Percentiles rank a stretch among this genome's conserved stretches.
These are phyloP conservation scores for Drosophila mayaguana DNA, from an alignment of 2,888 invertebrate species.

Conservation along the genomic window DNA sequence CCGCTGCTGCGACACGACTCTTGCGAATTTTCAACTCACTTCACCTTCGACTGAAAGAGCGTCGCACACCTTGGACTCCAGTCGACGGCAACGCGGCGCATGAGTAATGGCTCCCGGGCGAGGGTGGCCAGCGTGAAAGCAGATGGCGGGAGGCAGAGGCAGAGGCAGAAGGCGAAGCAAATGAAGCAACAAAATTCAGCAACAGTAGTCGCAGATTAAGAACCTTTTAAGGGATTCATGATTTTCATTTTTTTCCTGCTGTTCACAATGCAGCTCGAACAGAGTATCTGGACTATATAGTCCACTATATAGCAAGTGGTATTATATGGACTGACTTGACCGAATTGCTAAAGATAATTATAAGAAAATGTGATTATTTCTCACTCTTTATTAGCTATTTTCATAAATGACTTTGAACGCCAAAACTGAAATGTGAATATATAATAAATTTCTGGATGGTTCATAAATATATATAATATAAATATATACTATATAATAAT, in stretches of 20 bases:
- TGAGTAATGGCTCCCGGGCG: slow-evolving; percentile 54
- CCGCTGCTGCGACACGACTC: slow-evolving; percentile 11
- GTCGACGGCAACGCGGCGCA: slow-evolving; percentile 52
- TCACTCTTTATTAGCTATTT: background rate
- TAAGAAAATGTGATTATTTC: background rate
- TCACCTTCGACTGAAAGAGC: slow-evolving; percentile 13
- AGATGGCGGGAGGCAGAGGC: background rate
- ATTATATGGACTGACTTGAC: background rate
- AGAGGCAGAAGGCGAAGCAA: slow-evolving; percentile 37
- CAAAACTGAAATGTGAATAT: background rate
- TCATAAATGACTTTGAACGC: background rate
- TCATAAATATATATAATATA: background rate
- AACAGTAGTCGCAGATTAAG: slow-evolving; percentile 81
- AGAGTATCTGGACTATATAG: background rate
- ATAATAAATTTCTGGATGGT: background rate
- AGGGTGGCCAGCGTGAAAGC: slow-evolving; percentile 19
- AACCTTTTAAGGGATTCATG: slow-evolving; percentile 84
- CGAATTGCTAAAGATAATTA: background rate
- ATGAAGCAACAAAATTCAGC: slow-evolving; percentile 79
- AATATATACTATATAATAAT: background rate
- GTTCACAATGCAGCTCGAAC: slow-evolving; percentile 7
- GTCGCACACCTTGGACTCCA: slow-evolving; percentile 32
- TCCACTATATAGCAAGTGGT: background rate
- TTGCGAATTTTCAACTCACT: slow-evolving; percentile 26
- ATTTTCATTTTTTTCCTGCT: slow-evolving; percentile 57